phyloP scores from a whole-genome alignment of 2,797 vertebrate genomes.

The Poeciliopsis infans region DNA sequence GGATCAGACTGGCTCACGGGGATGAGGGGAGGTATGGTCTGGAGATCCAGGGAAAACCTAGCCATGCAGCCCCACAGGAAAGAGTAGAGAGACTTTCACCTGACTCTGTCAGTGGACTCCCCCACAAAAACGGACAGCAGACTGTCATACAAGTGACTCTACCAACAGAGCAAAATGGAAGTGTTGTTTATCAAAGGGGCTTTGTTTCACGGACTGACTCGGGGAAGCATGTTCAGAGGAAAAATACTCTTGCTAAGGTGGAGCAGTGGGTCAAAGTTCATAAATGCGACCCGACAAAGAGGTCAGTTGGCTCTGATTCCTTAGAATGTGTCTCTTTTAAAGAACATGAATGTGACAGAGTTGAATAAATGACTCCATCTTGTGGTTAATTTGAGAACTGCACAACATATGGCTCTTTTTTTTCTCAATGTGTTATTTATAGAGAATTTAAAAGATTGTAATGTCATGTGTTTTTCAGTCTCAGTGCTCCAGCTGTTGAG shows the following conservation, averaged over 20 bases:
- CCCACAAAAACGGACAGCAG: conserved; percentile 86
- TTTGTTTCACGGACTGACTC: conserved; percentile 78
- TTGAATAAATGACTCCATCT: conserved; percentile 65
- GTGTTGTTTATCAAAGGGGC: conserved; percentile 83
- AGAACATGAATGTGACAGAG: conserved; percentile 2
- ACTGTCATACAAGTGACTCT: conserved; percentile 69
- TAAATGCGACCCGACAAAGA: conserved; percentile 86
- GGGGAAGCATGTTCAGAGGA: conserved; percentile 91
- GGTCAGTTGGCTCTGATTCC: conserved; percentile 63
- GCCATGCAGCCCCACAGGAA: conserved; percentile 63
- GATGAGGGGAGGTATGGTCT: conserved; percentile 79
- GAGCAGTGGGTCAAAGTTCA: conserved; percentile 96
- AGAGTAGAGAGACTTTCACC: conserved; percentile 83
- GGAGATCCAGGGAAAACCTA: conserved; percentile 82
- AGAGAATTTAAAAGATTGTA: neutral
- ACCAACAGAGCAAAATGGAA: conserved; percentile 88
- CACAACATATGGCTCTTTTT: neutral
- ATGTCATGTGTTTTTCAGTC: conserved; percentile 28
- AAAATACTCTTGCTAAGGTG: conserved; percentile 90
- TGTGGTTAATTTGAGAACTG: conserved; percentile 46
- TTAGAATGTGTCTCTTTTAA: neutral
- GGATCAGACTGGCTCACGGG: conserved; percentile 77
- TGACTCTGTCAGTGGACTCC: conserved; percentile 69
- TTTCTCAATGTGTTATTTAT: neutral
- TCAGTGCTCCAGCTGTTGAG: conserved; percentile 79